A percentile compares a stretch with the other conserved stretches of the same genome.
Evolutionary conservation across 2,888 invertebrate genomes (phyloP).

Genomic region (Yponomeuta evonymella): DNA sequence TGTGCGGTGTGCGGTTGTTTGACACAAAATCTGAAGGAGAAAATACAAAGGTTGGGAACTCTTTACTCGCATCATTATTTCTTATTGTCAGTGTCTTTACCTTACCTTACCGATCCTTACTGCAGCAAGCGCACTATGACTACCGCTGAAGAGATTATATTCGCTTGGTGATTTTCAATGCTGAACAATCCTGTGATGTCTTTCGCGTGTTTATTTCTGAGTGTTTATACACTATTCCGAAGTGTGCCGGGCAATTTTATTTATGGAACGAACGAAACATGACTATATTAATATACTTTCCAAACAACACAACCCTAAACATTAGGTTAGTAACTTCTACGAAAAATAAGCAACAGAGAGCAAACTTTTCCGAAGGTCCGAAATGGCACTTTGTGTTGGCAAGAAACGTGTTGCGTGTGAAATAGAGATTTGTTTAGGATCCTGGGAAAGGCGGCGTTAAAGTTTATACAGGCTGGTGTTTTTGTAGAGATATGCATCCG

Average conservation of each 20-base stretch:
- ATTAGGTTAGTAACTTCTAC: background rate
- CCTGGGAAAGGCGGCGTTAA: background rate
- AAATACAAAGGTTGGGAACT: background rate
- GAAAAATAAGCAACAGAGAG: background rate
- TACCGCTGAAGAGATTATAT: too few relatives aligned
- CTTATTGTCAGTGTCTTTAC: too few relatives aligned
- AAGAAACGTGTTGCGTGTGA: background rate
- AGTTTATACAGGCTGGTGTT: background rate
- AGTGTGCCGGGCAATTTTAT: background rate
- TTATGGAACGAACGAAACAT: background rate
- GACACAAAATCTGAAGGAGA: background rate
- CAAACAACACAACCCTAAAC: background rate
- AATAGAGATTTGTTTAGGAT: background rate
- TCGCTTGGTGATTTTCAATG: too few relatives aligned
- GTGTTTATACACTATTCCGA: too few relatives aligned
- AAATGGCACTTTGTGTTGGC: background rate
- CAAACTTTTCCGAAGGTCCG: background rate
- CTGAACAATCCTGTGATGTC: too few relatives aligned
- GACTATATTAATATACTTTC: background rate
- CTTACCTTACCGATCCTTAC: too few relatives aligned
- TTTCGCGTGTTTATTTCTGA: too few relatives aligned
- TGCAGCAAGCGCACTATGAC: too few relatives aligned
- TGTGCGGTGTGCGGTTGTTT: background rate
- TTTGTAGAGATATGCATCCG: background rate
- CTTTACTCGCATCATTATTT: background rate